phyloP scores from a whole-genome alignment of 2,888 invertebrate species.

The Odontocerum albicorne region DNA sequence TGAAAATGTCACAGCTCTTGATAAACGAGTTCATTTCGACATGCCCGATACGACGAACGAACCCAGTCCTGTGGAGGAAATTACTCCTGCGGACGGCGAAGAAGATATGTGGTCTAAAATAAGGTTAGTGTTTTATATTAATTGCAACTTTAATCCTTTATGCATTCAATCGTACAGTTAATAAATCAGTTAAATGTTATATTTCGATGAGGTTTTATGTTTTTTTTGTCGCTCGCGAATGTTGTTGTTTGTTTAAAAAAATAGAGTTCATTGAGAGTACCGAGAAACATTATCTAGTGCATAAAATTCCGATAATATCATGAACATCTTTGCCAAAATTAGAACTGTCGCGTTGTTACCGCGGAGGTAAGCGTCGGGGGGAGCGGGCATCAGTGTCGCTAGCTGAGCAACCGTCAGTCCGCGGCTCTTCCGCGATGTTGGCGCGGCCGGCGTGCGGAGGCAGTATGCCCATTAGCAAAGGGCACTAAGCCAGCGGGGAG shows the following conservation, averaged over 20 bases:
- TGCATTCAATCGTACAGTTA: not conserved
- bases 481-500: not conserved
- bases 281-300: constrained; percentile 21
- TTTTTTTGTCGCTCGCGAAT: not conserved
- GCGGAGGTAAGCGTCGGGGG: constrained; percentile 18
- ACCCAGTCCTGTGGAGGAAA: constrained; percentile 13
- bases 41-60: constrained; percentile 18
- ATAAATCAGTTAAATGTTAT: not conserved
- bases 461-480: too few relatives aligned
- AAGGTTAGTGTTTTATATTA: constrained; percentile 25
- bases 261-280: constrained; percentile 9
- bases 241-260: not conserved
- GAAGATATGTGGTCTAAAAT: constrained; percentile 35
- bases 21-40: constrained; percentile 33
- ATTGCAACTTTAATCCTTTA: not conserved
- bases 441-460: constrained; percentile 3
- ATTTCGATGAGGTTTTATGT: constrained; percentile 3
- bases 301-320: constrained; percentile 22
- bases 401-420: constrained; percentile 2
- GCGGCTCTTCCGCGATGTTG: constrained; percentile 3
- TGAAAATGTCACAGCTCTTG: constrained; percentile 18
- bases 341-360: constrained; percentile 22
- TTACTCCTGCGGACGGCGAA: constrained; percentile 13
- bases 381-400: constrained; percentile 8
- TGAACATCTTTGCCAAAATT: constrained; percentile 21